Percentiles rank a stretch among this genome's conserved stretches.
phyloP scores from a whole-genome alignment of 2,797 vertebrate species.

The Lycodopsis pacificus region DNA sequence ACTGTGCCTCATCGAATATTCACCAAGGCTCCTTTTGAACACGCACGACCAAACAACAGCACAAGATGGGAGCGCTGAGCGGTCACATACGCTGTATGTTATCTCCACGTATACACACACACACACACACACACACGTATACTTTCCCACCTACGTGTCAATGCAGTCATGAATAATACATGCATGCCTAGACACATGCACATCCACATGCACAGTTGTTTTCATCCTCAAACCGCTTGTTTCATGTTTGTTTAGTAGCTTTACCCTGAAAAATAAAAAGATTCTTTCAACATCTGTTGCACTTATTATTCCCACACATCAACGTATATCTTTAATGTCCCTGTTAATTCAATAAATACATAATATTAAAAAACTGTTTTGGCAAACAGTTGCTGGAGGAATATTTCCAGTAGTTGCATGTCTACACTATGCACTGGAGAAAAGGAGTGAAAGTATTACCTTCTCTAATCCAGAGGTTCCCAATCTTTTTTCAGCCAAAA shows the following conservation, averaged over 20 bases:
- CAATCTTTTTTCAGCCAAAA: background rate
- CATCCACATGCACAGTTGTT: background rate
- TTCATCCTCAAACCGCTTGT: background rate
- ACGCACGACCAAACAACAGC: background rate
- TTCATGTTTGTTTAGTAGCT: background rate
- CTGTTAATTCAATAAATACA: background rate
- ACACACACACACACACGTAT: too few species aligned
- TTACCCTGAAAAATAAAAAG: background rate
- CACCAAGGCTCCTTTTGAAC: slow-evolving; percentile 2
- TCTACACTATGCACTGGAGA: background rate
- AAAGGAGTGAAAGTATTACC: background rate
- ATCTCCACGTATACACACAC: background rate
- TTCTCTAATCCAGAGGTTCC: background rate
- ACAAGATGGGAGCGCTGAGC: background rate
- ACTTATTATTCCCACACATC: background rate
- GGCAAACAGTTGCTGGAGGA: background rate
- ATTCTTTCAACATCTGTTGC: background rate
- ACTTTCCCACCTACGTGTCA: background rate
- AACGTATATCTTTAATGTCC: too few species aligned
- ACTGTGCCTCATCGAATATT: slow-evolving; percentile 24
- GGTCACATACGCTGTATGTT: background rate
- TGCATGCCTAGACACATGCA: background rate
- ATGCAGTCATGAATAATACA: background rate
- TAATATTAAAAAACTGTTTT: background rate
- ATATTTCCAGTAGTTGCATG: background rate